Base-by-base conservation (phyloP, 2,797 vertebrate species). In the Sebastes oblongus region DNA sequence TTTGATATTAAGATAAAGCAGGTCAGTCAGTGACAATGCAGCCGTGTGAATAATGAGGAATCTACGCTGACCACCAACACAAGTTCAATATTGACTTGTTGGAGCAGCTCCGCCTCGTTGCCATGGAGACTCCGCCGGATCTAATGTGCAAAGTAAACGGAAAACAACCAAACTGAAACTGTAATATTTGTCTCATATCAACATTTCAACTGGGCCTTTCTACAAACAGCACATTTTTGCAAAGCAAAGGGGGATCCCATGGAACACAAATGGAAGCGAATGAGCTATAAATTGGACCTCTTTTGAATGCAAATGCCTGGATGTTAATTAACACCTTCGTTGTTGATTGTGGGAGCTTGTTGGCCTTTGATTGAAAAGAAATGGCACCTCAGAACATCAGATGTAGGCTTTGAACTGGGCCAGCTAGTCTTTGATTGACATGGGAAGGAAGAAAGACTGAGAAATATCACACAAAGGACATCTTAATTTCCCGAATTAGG, bases 241-340 rank as follows among this genome's bases (percentile, higher is more conserved):
- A 8, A 46, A 20, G 76, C 70, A 77, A 64, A 75, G 66, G 72
- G 68, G 70, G 83, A 72, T 72, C 78, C 55, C 83, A 77, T 90
- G 91, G 84, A 84, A 86, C 89, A 88, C 92, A 95, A 94, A 95
- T 91, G 92, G 92, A 89, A 88, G 92, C 81, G 76, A 88, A 92
- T 90, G 89, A 82, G 65, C 90, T 75, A 88, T 95, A 93, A 94
- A 94, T 88, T 93, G 93, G 84, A 88, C 75, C 50, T 65, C 92
- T 92, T 95, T 96, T 88, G 91, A 90, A 95, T 96, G 94, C 94
- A 93, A 92, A 94, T 93, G 85, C 8, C 0, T 77, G 88, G 92
- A 95, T 95, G 93, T 94, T 96, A 94, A 96, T 96, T 96, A 96
- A 94, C 96, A 94, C 94, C 92, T 93, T 89, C 60, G 84, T 95